These are phyloP conservation scores for Octomys mimax DNA, from an alignment of 2,797 vertebrate genomes.

Conservation along the genomic window DNA sequence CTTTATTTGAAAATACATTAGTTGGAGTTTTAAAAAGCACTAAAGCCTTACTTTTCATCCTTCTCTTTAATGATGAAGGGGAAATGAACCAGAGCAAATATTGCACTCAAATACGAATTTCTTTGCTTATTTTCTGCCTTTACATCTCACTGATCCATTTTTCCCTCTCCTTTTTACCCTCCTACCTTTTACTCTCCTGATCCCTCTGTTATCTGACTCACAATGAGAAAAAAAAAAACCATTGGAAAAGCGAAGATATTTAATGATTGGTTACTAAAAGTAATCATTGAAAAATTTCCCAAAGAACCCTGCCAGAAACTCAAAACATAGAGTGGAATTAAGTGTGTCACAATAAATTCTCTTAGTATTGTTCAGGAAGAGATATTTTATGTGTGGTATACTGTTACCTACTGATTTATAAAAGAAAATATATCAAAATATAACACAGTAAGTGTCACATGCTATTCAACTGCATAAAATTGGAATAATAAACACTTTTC, in stretches of 20 bases:
- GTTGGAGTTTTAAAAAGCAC: not conserved
- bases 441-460: not conserved
- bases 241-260: not conserved
- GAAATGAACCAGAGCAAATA: not conserved
- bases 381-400: not conserved
- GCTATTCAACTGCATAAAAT: not conserved
- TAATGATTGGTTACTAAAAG: not conserved
- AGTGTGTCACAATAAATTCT: not conserved
- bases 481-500: not conserved
- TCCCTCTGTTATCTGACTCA: not conserved
- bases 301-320: not conserved
- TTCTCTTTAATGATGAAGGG: not conserved
- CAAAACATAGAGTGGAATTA: not conserved
- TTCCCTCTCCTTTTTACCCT: not conserved
- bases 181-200: not conserved
- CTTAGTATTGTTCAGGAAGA: not conserved
- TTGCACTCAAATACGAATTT: not conserved
- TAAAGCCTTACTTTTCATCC: not conserved
- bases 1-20: not conserved
- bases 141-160: not conserved
- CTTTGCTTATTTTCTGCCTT: not conserved
- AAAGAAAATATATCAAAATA: not conserved
- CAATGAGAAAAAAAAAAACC: not conserved
- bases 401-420: not conserved
- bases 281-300: not conserved